Evolutionary conservation across 2,888 invertebrate species (phyloP).

Genomic region (Rutpela maculata): DNA sequence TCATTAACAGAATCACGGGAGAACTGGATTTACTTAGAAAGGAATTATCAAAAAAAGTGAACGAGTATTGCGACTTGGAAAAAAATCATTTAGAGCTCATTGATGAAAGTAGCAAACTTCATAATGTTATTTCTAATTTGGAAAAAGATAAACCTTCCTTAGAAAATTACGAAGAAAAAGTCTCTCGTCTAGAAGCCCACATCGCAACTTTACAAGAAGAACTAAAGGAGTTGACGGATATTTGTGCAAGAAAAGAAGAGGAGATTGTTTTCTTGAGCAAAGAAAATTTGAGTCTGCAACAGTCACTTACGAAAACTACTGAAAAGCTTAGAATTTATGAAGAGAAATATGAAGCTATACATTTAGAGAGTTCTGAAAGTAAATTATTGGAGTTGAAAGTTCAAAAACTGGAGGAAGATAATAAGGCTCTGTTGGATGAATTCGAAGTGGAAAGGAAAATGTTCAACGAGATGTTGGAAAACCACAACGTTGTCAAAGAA

Average conservation of each 20-base stretch:
- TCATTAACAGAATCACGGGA: constrained; percentile 67
- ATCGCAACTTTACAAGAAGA: constrained; percentile 60
- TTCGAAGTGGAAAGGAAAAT: constrained; percentile 55
- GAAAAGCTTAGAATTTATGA: constrained; percentile 52
- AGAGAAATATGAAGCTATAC: constrained; percentile 52
- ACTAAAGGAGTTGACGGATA: constrained; percentile 51
- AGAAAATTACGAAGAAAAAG: constrained; percentile 55
- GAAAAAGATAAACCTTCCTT: constrained; percentile 57
- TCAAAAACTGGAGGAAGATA: constrained; percentile 58
- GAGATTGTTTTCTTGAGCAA: constrained; percentile 51
- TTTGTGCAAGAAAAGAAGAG: constrained; percentile 57
- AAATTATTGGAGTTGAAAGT: constrained; percentile 53
- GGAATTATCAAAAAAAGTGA: constrained; percentile 53
- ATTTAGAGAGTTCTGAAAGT: constrained; percentile 54
- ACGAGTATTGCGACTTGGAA: constrained; percentile 65
- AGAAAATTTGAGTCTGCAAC: constrained; percentile 48
- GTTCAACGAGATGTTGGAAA: constrained; percentile 51
- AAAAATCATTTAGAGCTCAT: constrained; percentile 68
- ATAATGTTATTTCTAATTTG: constrained; percentile 53
- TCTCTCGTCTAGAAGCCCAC: constrained; percentile 56
- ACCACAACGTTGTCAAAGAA: constrained; percentile 52
- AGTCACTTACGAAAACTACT: constrained; percentile 47
- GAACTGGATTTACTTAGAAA: constrained; percentile 57
- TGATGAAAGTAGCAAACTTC: constrained; percentile 61
- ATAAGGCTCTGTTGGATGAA: constrained; percentile 47